Conservation (phyloP, 2,888 invertebrate species). For the Cosmia pyralina region DNA sequence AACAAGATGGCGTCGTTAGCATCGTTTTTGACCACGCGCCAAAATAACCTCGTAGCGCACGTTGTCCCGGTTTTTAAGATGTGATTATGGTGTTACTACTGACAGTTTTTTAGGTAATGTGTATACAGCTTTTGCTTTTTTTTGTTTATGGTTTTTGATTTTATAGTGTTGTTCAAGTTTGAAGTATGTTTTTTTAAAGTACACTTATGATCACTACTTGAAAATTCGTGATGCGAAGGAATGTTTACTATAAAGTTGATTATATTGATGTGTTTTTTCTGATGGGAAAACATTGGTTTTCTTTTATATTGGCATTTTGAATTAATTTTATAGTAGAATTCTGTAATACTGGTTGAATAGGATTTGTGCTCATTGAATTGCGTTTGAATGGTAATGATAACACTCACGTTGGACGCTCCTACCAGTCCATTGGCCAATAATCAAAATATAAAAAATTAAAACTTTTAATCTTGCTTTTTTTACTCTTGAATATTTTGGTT, state of each 20-base stretch:
- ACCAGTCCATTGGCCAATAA: constrained; percentile 7
- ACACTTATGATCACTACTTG: constrained; percentile 31
- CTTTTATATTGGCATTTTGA: constrained; percentile 4
- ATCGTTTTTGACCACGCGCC: neutral
- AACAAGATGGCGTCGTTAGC: neutral
- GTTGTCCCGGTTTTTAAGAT: constrained; percentile 35
- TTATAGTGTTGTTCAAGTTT: constrained; percentile 24
- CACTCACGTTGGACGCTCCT: neutral
- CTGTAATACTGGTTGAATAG: constrained; percentile 21
- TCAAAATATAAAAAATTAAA: neutral
- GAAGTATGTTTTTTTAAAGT: constrained; percentile 8
- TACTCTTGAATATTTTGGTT: neutral
- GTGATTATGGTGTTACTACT: constrained; percentile 51
- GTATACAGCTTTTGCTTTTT: constrained; percentile 20
- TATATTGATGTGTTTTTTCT: constrained; percentile 14
- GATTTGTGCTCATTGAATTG: constrained; percentile 40
- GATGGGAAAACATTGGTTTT: neutral
- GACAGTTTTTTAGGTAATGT: constrained; percentile 19
- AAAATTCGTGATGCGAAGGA: constrained; percentile 18
- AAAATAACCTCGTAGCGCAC: constrained; percentile 9
- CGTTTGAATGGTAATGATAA: constrained; percentile 9
- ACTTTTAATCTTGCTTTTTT: neutral
- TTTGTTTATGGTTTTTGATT: constrained; percentile 21
- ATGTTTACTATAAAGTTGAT: constrained; percentile 49
- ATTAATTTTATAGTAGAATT: constrained; percentile 43